phyloP scores from a whole-genome alignment of 1,140 invertebrate species.

The Aphidius ervi region DNA sequence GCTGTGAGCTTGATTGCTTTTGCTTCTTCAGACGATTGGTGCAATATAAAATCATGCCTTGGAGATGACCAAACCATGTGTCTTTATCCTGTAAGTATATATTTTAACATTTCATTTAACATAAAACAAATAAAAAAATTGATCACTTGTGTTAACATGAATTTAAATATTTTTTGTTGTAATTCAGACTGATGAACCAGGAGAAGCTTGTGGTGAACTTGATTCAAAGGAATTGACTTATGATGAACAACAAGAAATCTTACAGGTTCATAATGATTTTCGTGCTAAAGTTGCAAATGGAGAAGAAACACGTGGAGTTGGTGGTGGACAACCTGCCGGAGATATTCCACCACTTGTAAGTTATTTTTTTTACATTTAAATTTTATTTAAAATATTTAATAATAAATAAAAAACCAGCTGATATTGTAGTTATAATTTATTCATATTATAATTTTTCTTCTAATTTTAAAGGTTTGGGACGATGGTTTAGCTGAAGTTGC shows the following conservation, averaged over 20 bases:
- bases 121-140: too few relatives aligned
- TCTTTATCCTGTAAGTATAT: neutral
- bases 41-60: neutral
- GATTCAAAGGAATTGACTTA: neutral
- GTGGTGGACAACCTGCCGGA: neutral
- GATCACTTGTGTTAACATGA: too few relatives aligned
- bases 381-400: too few relatives aligned
- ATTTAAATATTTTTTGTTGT: neutral
- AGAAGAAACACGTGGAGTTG: neutral
- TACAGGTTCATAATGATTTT: neutral
- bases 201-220: neutral
- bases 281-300: neutral
- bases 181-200: neutral
- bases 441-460: too few relatives aligned
- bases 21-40: neutral
- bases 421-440: too few relatives aligned
- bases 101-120: neutral
- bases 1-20: neutral
- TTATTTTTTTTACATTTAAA: neutral
- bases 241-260: neutral
- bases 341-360: constrained; percentile 3
- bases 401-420: neutral
- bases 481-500: constrained; percentile 57
- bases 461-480: constrained; percentile 62
- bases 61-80: constrained; percentile 3